Conservation (phyloP, 2,888 invertebrate species). For the Xylota segnis region DNA sequence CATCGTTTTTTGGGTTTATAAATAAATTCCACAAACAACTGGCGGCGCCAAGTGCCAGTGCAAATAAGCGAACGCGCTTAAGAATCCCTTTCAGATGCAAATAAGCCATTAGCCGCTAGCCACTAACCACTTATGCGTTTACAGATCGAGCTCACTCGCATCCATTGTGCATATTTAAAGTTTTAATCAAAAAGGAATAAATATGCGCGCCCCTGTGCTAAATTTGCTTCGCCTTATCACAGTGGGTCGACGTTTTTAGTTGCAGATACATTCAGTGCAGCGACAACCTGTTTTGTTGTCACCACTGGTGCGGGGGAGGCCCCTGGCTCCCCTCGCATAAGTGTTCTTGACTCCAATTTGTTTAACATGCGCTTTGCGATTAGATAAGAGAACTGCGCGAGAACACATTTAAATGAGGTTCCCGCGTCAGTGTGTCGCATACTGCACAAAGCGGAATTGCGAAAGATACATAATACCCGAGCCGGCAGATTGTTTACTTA, state of each 20-base stretch:
- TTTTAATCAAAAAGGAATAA: slow-evolving; percentile 33
- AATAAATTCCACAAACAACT: slow-evolving; percentile 23
- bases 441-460: slow-evolving; percentile 47
- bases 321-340: too few relatives aligned
- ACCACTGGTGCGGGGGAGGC: too few relatives aligned
- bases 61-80: slow-evolving; percentile 9
- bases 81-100: slow-evolving; percentile 52
- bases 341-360: slow-evolving; percentile 63
- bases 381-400: slow-evolving; percentile 47
- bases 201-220: slow-evolving; percentile 30
- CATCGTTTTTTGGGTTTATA: slow-evolving; percentile 17
- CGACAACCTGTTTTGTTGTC: slow-evolving; percentile 59
- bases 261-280: neutral
- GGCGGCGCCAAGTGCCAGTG: slow-evolving; percentile 46
- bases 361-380: slow-evolving; percentile 66
- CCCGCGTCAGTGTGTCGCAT: slow-evolving; percentile 20
- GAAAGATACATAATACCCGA: slow-evolving; percentile 34
- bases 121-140: slow-evolving; percentile 4
- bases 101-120: slow-evolving; percentile 14
- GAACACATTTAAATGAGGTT: slow-evolving; percentile 37
- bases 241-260: slow-evolving; percentile 4
- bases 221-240: slow-evolving; percentile 45
- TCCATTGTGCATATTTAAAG: slow-evolving; percentile 5
- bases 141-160: slow-evolving; percentile 6
- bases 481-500: slow-evolving; percentile 47